phyloP scores from a whole-genome alignment of 2,113 vertebrate genomes.

The Dipodomys ordii region DNA sequence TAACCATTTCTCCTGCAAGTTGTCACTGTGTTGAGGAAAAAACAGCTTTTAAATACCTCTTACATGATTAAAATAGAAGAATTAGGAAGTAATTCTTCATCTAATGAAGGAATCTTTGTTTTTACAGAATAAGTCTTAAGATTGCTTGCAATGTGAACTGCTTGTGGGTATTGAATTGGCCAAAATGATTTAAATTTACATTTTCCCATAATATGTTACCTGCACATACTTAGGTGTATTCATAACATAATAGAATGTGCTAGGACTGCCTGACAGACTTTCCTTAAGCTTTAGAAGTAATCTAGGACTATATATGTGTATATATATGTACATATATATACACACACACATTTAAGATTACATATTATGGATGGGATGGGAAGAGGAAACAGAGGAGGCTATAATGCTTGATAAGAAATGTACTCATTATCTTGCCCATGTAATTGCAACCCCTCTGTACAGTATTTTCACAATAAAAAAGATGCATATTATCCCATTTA shows the following conservation, averaged over 20 bases:
- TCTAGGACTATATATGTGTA: neutral
- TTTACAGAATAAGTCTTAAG: slow-evolving; percentile 11
- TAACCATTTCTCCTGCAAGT: too few relatives aligned
- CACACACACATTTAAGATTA: too few relatives aligned
- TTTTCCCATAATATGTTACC: neutral
- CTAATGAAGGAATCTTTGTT: neutral
- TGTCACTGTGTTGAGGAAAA: too few relatives aligned
- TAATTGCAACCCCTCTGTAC: too few relatives aligned
- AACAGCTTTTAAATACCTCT: too few relatives aligned
- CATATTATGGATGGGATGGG: too few relatives aligned
- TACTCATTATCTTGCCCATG: too few relatives aligned
- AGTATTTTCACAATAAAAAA: neutral
- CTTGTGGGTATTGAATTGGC: neutral
- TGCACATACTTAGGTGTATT: neutral
- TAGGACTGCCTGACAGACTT: neutral
- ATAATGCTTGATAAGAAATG: too few relatives aligned
- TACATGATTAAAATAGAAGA: too few relatives aligned
- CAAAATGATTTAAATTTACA: neutral
- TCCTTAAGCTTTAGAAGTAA: neutral
- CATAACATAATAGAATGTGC: neutral
- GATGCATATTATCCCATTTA: neutral
- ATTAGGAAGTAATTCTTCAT: too few relatives aligned
- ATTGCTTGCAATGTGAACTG: slow-evolving; percentile 34
- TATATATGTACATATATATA: too few relatives aligned
- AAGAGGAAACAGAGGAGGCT: too few relatives aligned